Evolutionary conservation across 1,140 invertebrate species (phyloP), one percentile per base, ranked within the genome.

Genomic region (Gyrodactylus bullatarudis): DNA sequence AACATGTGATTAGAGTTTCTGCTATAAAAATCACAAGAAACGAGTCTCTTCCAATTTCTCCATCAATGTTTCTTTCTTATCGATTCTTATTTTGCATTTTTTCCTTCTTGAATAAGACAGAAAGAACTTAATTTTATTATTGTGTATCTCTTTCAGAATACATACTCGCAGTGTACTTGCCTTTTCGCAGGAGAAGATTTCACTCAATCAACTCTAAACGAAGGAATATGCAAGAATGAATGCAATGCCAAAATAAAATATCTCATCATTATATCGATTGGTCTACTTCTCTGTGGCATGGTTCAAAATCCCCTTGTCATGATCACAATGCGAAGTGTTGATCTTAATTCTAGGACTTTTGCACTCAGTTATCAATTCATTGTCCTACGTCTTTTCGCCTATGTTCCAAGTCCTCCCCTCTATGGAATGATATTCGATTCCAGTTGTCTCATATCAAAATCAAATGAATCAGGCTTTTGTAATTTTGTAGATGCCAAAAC

Each of bases 221-320:
- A 54, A 16, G 34, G 34, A 8, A 8, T 54, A n/a, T 54, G 34
- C n/a, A 54, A 54, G 34, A 54, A 54, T 54, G 24, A 71, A 71
- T 71, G 70, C 70, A 71, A 71, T 26, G 22, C 23, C 21, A 21
- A 23, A 1, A 71, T 26, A 2, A 26, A n/a, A 1, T 71, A 23
- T 26, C 21, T 71, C 1, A 23, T 71, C 21, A 23, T 71, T 25
- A 21, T 71, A 8, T 20, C 70, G 2, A 71, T 71, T 20, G 70
- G 21, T 71, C 24, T 71, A 24, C 24, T 71, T 26, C 23, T 71
- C 1, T 23, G 21, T 25, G 70, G 70, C 1, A 24, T 25, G 8
- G 24, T 24, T n/a, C 70, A 71, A 71, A 71, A 71, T n/a, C 70
- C 70, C 1, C 70, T 71, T 25, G 8, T 71, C 21, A 71, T 71